phyloP scores from a whole-genome alignment of 2,113 vertebrate genomes.

The Myodes glareolus region DNA sequence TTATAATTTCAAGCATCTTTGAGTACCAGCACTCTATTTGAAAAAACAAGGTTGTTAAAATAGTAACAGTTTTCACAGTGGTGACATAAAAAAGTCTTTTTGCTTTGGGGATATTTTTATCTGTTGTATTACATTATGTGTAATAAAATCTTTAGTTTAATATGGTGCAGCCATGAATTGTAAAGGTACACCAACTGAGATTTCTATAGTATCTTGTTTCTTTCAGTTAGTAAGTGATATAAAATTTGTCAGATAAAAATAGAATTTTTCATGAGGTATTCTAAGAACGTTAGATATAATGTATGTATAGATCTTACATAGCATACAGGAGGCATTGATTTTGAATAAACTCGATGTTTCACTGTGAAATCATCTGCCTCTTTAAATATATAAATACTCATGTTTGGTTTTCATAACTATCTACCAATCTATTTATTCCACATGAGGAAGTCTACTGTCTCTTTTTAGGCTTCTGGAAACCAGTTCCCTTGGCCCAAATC shows the following conservation, averaged over 20 bases:
- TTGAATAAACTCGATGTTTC: neutral
- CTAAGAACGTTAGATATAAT: neutral
- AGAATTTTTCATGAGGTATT: neutral
- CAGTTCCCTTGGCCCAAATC: neutral
- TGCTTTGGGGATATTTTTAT: neutral
- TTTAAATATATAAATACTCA: neutral
- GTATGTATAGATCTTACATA: neutral
- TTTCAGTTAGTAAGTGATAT: neutral
- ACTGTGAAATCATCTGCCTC: neutral
- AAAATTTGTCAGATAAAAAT: neutral
- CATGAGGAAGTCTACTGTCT: neutral
- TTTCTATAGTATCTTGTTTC: constrained; percentile 7
- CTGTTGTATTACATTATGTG: neutral
- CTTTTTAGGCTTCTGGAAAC: neutral
- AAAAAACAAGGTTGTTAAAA: neutral
- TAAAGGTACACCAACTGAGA: neutral
- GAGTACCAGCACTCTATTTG: neutral
- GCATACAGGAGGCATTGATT: neutral
- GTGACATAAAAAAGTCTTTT: neutral
- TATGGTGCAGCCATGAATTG: neutral
- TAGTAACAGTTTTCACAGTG: neutral
- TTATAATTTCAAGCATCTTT: neutral
- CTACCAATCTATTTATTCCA: neutral
- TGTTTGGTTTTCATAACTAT: neutral
- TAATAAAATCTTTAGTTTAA: neutral